Evolutionary conservation across 1,140 invertebrate species (phyloP), one percentile per base, ranked within the genome.

Genomic region (Tetranychus cinnabarinus): DNA sequence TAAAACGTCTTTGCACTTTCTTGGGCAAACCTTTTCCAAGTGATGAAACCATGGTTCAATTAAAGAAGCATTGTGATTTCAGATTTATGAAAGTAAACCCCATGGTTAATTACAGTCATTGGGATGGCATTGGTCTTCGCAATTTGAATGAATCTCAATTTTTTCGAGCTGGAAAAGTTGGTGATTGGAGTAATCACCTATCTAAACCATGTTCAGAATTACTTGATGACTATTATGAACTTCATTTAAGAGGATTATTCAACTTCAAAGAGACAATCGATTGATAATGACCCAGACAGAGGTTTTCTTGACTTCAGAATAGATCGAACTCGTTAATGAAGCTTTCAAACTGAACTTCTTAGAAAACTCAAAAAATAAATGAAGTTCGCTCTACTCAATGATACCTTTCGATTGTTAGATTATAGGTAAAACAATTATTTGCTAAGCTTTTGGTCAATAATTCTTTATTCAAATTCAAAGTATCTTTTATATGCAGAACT

Each of bases 101-200:
- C n/a, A 62, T 66, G 10, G 70, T 73, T 3, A 77, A 77, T 66
- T 76, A 76, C 61, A 63, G 67, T 36, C 75, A 77, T 69, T 73
- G 72, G 69, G 71, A 74, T 64, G 70, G 72, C 13, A 60, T 72
- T n/a, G 74, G 72, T n/a, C 61, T 76, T 5, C 47, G 69, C 56
- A 72, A 74, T 58, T 68, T 67, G 50, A 67, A 70, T 34, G 70
- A 73, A 60, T 65, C 68, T 33, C 59, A 68, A 15, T 77, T 77
- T 65, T 66, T 77, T 58, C 66, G 76, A 48, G 76, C 75, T 71
- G 74, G 73, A 13, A 62, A 64, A 45, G 68, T 75, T 35, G 74
- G 75, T 15, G 75, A 76, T 66, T 77, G 75, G 75, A 73, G 70
- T 63, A 71, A 69, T 47, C 68, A 73, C 61, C 74, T 77, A 62